Percentiles rank a stretch among this genome's conserved stretches.
These are phyloP conservation scores for Grammomys dolichurus DNA, from an alignment of 2,113 vertebrate genomes.

Conservation along the genomic window DNA sequence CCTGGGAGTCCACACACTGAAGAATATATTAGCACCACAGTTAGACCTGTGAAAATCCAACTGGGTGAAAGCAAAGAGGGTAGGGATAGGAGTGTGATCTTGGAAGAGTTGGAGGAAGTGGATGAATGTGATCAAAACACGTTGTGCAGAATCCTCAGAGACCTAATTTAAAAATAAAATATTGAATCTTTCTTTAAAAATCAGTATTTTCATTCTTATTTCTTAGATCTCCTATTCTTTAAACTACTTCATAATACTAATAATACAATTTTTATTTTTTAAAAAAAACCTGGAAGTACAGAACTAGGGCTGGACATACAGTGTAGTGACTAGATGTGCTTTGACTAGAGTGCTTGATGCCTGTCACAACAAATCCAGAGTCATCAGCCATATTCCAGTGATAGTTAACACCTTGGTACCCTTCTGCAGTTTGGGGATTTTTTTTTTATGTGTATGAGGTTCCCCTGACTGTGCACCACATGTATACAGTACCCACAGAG, in stretches of 20 bases:
- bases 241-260: constrained; percentile 9
- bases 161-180: neutral
- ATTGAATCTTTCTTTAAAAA: neutral
- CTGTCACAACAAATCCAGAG: neutral
- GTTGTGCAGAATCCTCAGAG: neutral
- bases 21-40: neutral
- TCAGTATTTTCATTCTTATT: accelerated
- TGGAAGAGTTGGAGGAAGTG: neutral
- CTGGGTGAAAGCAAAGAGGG: neutral
- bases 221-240: constrained; percentile 58
- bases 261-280: constrained; percentile 24
- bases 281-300: neutral
- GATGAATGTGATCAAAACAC: neutral
- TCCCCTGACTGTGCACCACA: neutral
- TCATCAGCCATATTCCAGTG: neutral
- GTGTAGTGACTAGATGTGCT: too few relatives aligned
- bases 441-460: neutral
- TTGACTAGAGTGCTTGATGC: neutral
- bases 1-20: neutral
- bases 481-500: neutral
- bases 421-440: neutral
- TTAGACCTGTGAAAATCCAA: neutral
- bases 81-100: neutral
- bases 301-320: neutral
- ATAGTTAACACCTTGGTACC: neutral